Percentiles rank a stretch among this genome's conserved stretches.
These are phyloP conservation scores for Ennomos erosarius DNA, from an alignment of 2,888 invertebrate species.

Conservation along the genomic window DNA sequence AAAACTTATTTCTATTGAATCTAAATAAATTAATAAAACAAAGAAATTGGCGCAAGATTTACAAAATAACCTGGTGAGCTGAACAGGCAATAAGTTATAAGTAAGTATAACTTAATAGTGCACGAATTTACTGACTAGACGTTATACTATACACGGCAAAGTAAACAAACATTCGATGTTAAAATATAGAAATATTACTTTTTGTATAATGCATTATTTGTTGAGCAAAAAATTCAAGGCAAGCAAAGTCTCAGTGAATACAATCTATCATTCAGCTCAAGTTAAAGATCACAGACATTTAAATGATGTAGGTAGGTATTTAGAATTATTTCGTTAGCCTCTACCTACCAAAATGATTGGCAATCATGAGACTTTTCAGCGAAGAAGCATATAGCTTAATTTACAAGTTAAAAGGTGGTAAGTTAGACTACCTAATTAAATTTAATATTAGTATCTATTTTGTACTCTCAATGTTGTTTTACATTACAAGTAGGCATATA, in stretches of 20 bases:
- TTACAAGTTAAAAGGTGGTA: background rate
- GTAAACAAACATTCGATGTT: conserved; percentile 5
- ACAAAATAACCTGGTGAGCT: conserved; percentile 24
- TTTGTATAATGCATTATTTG: conserved; percentile 9
- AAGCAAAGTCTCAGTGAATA: conserved; percentile 7
- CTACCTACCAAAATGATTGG: conserved; percentile 1
- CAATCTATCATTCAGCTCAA: conserved; percentile 19
- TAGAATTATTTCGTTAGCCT: conserved; percentile 21
- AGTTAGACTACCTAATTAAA: conserved; percentile 8
- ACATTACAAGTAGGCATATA: conserved; percentile 20
- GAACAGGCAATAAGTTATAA: conserved; percentile 17
- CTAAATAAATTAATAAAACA: conserved; percentile 56
- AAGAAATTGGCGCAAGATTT: conserved; percentile 18
- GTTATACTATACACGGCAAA: conserved; percentile 20
- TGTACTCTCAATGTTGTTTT: conserved; percentile 36
- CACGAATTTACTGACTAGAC: conserved; percentile 27
- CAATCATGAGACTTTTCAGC: background rate
- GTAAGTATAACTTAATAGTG: conserved; percentile 6
- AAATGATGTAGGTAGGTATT: background rate
- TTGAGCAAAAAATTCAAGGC: conserved; percentile 9
- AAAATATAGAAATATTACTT: conserved; percentile 3
- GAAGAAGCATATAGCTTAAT: too few relatives aligned
- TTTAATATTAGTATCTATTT: conserved; percentile 34
- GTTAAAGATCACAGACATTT: conserved; percentile 24
- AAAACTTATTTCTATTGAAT: conserved; percentile 35